Percentiles rank a stretch among this genome's conserved stretches.
These are phyloP conservation scores for Dryococelus australis DNA, from an alignment of 2,888 invertebrate species.

Conservation along the genomic window DNA sequence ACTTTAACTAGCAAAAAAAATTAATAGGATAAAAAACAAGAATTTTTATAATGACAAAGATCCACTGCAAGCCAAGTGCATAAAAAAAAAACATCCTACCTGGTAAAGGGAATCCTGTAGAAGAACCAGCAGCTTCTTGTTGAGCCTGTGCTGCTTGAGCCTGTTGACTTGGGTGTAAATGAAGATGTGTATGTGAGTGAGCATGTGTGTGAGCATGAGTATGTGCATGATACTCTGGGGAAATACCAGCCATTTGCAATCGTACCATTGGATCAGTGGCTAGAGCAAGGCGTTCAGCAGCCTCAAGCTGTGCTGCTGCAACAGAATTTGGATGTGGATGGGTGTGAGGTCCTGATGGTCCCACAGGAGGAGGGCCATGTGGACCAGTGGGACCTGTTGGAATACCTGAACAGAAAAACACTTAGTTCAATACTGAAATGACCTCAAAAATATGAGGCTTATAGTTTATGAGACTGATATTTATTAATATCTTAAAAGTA, in stretches of 20 bases:
- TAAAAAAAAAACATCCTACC: constrained; percentile 54
- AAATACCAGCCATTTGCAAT: constrained; percentile 91
- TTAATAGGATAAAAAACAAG: too few relatives aligned
- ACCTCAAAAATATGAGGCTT: background rate
- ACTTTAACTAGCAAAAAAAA: too few relatives aligned
- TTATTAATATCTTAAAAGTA: background rate
- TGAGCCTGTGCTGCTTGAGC: constrained; percentile 63
- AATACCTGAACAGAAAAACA: constrained; percentile 38
- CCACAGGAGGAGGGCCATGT: constrained; percentile 43
- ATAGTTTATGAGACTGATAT: background rate
- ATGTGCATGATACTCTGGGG: constrained; percentile 89
- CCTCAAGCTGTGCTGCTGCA: constrained; percentile 71
- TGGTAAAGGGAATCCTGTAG: constrained; percentile 67
- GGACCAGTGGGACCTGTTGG: constrained; percentile 44
- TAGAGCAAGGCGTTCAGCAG: constrained; percentile 80
- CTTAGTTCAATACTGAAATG: background rate
- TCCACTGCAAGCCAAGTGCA: background rate
- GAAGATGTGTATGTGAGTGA: constrained; percentile 88
- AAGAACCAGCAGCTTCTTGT: constrained; percentile 69
- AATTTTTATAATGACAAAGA: too few relatives aligned
- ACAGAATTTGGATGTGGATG: constrained; percentile 62
- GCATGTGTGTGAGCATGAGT: constrained; percentile 92
- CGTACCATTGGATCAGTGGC: constrained; percentile 92
- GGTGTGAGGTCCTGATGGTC: constrained; percentile 63
- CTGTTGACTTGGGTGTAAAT: constrained; percentile 77